Base-by-base conservation (phyloP, 2,888 invertebrate genomes). In the Artemia sinica region DNA sequence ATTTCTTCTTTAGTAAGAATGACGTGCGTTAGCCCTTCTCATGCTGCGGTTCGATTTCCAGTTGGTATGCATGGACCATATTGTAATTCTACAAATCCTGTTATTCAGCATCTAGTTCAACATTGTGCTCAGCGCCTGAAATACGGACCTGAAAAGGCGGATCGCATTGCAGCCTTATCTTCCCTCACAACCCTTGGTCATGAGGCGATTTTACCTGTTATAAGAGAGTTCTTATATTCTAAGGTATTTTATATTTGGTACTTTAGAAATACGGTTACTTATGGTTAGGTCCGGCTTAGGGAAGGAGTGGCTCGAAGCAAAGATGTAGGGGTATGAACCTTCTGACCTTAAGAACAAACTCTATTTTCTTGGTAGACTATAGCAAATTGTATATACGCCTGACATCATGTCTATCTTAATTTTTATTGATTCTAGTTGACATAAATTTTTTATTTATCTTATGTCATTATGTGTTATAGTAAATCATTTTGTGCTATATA, bases 1-100 rank as follows among this genome's bases (percentile, higher is more conserved):
- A 58, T 58, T 18, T 58, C 63, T 58, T 11, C 12, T n/a, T 58
- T 58, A 28, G 63, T 58, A n/a, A n/a, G 63, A 58, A 58, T 58
- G 63, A 9, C 63, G 8, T 58, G 63, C 63, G 63, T 58, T 58
- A 58, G 63, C 28, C 63, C 63, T 9, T 58, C 63, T 8, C 63
- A 58, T 10, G 63, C 63, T 8, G n/a, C 63, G 2, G 28, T 28
- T 18, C 63, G 63, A 58, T 58, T 58, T 58, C 63, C 63, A 10
- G 63, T 58, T 58, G 28, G 28, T 11, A n/a, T 58, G 14, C 9
- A 58, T 10, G 63, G 63, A 8, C 12, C 63, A 58, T 58, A 18
- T 10, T 58, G 63, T 28, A 58, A 58, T 28, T n/a, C 63, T 58
- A 18, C 63, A 28, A 28, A 58, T 28, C 63, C 63, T 58, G 14